Evolutionary conservation across 1,140 invertebrate species (phyloP).

Genomic region (Bombus cullumanus): DNA sequence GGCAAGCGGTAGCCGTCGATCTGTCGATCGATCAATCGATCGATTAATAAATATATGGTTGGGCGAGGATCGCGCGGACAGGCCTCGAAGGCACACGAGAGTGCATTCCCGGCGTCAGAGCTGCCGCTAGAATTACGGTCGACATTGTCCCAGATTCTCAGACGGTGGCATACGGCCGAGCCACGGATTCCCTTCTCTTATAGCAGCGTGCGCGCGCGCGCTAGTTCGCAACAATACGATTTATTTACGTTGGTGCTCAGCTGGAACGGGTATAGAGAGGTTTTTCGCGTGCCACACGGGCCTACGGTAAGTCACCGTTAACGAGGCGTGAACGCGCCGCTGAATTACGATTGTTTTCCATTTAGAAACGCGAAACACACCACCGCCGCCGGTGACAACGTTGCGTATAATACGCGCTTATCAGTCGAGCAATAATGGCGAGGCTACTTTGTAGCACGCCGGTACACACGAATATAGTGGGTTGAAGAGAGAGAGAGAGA

Average conservation of each 20-base stretch:
- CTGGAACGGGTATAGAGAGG: background rate
- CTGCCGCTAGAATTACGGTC: constrained; percentile 62
- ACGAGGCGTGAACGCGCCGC: constrained; percentile 34
- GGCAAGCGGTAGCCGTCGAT: constrained; percentile 52
- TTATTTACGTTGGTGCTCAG: constrained; percentile 30
- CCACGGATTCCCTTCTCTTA: constrained; percentile 58
- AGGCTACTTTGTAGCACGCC: constrained; percentile 11
- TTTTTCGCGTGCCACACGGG: constrained; percentile 31
- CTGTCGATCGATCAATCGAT: constrained; percentile 27
- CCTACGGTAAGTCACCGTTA: constrained; percentile 30
- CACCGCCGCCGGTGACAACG: background rate
- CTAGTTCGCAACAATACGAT: constrained; percentile 43
- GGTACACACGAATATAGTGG: background rate
- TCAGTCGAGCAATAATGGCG: constrained; percentile 25
- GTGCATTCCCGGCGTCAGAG: constrained; percentile 53
- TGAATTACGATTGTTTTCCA: constrained; percentile 49
- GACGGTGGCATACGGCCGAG: constrained; percentile 21
- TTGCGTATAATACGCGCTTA: background rate
- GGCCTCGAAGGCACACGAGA: constrained; percentile 8
- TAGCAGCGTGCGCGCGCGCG: background rate
- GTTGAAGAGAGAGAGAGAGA: background rate
- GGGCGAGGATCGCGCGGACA: constrained; percentile 17
- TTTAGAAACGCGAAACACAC: constrained; percentile 1
- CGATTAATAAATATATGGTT: constrained; percentile 65
- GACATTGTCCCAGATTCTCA: constrained; percentile 70